Conservation (phyloP, 2,797 vertebrate genomes). For the Parauchenoglanis punctatus region DNA sequence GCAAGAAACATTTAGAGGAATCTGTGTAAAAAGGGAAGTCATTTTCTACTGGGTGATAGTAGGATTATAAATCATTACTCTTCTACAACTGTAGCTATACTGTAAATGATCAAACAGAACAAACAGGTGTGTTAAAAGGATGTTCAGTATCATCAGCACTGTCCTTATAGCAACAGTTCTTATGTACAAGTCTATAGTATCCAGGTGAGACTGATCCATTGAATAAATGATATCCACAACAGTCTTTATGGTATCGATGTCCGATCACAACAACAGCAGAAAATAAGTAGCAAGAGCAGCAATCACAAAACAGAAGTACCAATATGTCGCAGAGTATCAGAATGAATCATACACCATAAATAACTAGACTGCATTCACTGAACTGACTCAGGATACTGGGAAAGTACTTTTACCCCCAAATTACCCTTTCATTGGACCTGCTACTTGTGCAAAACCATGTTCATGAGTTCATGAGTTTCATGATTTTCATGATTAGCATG, state of each 20-base stretch:
- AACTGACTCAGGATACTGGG: not conserved
- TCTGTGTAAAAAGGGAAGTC: not conserved
- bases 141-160: no score
- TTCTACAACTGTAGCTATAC: not conserved
- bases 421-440: not conserved
- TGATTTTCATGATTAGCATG: not conserved
- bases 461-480: not conserved
- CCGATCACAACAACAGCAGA: not conserved
- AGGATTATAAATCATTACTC: not conserved
- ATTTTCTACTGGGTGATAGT: not conserved
- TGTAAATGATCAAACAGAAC: not conserved
- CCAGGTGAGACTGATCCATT: no score
- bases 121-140: not conserved
- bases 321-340: not conserved
- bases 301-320: not conserved
- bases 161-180: not conserved
- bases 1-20: not conserved
- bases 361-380: not conserved
- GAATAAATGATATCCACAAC: not conserved
- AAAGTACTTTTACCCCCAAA: not conserved
- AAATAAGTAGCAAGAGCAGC: not conserved
- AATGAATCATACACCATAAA: not conserved
- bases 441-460: not conserved
- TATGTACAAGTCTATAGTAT: not conserved
- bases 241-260: not conserved